These are phyloP conservation scores for Heteromyza rotundicornis DNA, from an alignment of 2,888 invertebrate species.

Conservation along the genomic window DNA sequence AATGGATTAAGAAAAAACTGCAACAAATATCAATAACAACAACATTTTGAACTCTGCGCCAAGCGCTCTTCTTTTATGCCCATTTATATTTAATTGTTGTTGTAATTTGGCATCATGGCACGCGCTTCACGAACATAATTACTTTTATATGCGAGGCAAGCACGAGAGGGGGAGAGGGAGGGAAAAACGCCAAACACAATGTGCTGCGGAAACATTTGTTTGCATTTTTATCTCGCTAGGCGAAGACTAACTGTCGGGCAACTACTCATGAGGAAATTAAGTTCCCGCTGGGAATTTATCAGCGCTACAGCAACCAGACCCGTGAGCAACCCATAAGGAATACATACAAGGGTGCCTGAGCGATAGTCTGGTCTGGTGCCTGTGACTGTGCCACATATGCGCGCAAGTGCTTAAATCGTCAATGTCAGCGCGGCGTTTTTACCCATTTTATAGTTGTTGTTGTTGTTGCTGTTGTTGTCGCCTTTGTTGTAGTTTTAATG, in stretches of 20 bases:
- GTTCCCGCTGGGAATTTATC: conserved; percentile 47
- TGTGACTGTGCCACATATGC: conserved; percentile 11
- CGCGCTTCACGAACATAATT: conserved; percentile 1
- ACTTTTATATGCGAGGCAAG: not conserved
- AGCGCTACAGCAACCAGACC: not conserved
- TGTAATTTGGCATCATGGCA: not conserved
- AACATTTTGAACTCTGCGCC: too few relatives aligned
- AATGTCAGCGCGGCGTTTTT: conserved; percentile 17
- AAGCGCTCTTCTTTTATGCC: too few relatives aligned
- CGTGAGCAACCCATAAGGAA: not conserved
- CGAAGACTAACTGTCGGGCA: too few relatives aligned
- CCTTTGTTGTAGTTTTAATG: too few relatives aligned
- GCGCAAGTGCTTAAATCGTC: conserved; percentile 18
- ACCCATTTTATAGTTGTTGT: not conserved
- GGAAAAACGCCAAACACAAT: not conserved
- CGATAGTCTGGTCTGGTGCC: not conserved
- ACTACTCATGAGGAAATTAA: conserved; percentile 46
- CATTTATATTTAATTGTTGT: too few relatives aligned
- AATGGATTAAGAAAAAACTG: too few relatives aligned
- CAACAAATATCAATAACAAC: too few relatives aligned
- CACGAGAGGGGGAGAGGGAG: not conserved
- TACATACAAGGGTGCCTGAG: conserved; percentile 9
- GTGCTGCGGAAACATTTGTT: conserved; percentile 1
- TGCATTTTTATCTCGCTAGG: not conserved
- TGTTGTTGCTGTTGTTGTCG: not conserved